Evolutionary conservation across 2,113 vertebrate genomes (phyloP).

Genomic region (Triplophysa siluroides): DNA sequence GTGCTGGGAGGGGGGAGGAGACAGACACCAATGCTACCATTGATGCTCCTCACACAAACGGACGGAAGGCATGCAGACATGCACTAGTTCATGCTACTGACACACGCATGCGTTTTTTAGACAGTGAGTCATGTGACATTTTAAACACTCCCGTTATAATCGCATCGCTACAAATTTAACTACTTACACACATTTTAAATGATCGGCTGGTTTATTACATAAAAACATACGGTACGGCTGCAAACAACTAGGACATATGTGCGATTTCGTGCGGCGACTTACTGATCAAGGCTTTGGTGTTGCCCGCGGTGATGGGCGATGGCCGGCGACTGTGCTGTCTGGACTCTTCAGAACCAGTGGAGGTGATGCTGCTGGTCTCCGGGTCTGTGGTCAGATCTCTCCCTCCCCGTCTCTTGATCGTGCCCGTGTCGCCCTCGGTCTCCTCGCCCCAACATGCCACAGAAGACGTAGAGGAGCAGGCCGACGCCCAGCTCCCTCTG

Average conservation of each 20-base stretch:
- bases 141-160: too few species aligned
- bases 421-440: conserved; percentile 95
- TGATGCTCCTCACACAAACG: conserved; percentile 3
- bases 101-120: not conserved
- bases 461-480: conserved; percentile 81
- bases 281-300: conserved; percentile 84
- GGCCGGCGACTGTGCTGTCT: conserved; percentile 79
- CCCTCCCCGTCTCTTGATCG: conserved; percentile 94
- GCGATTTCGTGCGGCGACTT: conserved; percentile 60
- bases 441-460: conserved; percentile 97
- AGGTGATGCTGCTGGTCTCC: conserved; percentile 85
- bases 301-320: conserved; percentile 81
- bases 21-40: conserved; percentile 14
- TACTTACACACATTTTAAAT: too few species aligned
- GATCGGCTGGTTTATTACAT: too few species aligned
- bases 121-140: conserved; percentile 21
- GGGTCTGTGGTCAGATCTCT: conserved; percentile 89
- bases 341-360: conserved; percentile 85
- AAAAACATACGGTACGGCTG: too few species aligned
- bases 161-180: not conserved
- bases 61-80: conserved; percentile 1
- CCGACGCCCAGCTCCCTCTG: conserved; percentile 92
- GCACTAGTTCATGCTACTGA: conserved; percentile 18
- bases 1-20: conserved; percentile 71
- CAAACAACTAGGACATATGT: too few species aligned